phyloP scores from a whole-genome alignment of 2,797 vertebrate species.

The Eospalax fontanierii region DNA sequence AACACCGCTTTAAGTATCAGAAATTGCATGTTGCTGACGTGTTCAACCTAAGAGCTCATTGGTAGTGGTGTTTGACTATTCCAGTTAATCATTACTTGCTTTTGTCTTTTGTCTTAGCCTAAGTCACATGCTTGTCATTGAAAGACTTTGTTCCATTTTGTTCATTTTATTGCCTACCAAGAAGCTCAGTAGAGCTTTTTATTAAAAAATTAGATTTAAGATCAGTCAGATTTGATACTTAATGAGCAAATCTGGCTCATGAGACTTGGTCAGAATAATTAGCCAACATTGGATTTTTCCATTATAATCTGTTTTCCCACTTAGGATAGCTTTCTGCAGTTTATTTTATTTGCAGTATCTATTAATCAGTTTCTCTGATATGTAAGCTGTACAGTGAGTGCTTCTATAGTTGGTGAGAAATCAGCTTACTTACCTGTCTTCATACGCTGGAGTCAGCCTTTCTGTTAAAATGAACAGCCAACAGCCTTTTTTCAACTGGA shows the following conservation, averaged over 20 bases:
- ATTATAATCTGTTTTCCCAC: neutral
- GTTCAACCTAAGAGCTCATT: conserved; percentile 49
- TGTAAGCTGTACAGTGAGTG: neutral
- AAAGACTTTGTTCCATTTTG: conserved; percentile 9
- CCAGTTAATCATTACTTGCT: neutral
- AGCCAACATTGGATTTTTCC: neutral
- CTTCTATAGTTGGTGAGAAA: neutral
- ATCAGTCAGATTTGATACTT: neutral
- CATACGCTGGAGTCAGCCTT: neutral
- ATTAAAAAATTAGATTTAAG: conserved; percentile 9
- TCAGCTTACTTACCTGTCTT: neutral
- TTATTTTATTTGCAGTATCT: neutral
- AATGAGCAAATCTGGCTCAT: neutral
- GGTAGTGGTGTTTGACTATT: neutral
- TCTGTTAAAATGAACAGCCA: neutral
- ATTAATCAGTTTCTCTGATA: neutral
- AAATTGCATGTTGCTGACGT: neutral
- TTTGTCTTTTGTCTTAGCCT: neutral
- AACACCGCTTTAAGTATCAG: conserved; percentile 11
- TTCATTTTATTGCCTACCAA: neutral
- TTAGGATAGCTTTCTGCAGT: neutral
- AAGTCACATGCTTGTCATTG: neutral
- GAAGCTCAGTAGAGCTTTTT: neutral
- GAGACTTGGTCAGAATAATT: conserved; percentile 23
- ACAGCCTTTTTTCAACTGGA: neutral